Base-by-base conservation (phyloP, 2,888 invertebrate genomes). In the Acronicta aceris region DNA sequence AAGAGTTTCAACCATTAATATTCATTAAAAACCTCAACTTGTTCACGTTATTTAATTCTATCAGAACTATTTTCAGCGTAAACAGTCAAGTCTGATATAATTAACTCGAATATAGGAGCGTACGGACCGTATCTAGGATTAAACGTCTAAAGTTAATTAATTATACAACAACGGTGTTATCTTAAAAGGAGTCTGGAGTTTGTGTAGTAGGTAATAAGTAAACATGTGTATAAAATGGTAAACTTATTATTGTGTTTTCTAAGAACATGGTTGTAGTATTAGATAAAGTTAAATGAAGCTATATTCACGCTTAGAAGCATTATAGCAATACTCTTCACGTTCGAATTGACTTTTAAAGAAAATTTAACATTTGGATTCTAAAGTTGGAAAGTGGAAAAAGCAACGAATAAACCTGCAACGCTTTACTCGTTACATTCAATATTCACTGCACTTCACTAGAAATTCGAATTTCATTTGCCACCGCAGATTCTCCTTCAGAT, bases 1-100 rank as follows among this genome's bases (percentile, higher is more conserved):
- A 81, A 87, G 87, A 89, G 86, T 89, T 90, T 86, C 76, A 62
- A 69, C 85, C 90, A 92, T 92, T 92, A 90, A 92, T 92, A 90
- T 92, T 92, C 89, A 92, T 92, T 92, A 90, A 82, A 82, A 83
- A 81, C 82, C 84, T 84, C 81, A 84, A 89, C 87, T 88, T 88
- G 85, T 83, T 84, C 81, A 72, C 82, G 83, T 87, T 90, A 90
- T 89, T 91, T 88, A 88, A 90, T 90, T 89, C 86, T 84, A 87
- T 86, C 81, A 78, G 64, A 81, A 85, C 79, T 83, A 81, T 72
- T 84, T 78, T 71, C 62, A 45, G 48, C 53, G 42, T 65, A 57
- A 55, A 65, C 59, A 61, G 55, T 48, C 47, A 50, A 57, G 50
- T 54, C 57, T 47, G 47, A 63, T 71, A 57, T 63, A 67, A 67